Conservation (phyloP, 2,888 invertebrate genomes). For the Stictocephala bisonia region DNA sequence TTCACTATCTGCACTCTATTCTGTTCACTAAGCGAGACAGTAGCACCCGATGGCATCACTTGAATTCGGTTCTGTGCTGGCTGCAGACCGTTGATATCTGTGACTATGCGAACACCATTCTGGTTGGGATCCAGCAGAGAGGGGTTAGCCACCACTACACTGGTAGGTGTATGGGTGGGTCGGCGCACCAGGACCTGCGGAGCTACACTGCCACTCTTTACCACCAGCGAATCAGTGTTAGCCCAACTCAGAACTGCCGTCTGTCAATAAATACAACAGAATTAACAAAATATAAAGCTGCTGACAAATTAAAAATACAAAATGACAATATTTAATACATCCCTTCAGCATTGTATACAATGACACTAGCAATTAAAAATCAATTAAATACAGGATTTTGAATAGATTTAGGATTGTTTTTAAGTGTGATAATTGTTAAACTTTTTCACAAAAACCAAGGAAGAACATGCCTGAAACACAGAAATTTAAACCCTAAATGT, state of each 20-base stretch:
- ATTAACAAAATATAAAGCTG: neutral
- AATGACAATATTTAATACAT: neutral
- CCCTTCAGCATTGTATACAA: too few relatives aligned
- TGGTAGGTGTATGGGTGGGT: constrained; percentile 43
- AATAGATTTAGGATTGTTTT: too few relatives aligned
- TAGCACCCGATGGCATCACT: constrained; percentile 44
- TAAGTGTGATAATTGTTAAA: too few relatives aligned
- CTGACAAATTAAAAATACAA: too few relatives aligned
- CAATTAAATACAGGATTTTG: too few relatives aligned
- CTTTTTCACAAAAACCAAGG: too few relatives aligned
- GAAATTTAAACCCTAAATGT: too few relatives aligned
- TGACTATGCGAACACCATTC: constrained; percentile 59
- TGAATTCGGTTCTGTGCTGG: constrained; percentile 23
- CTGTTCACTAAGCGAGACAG: constrained; percentile 51
- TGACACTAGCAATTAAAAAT: too few relatives aligned
- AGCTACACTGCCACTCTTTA: constrained; percentile 53
- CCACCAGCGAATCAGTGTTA: constrained; percentile 57
- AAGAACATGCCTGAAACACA: too few relatives aligned
- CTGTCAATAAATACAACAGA: too few relatives aligned
- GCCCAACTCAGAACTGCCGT: constrained; percentile 59
- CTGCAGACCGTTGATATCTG: constrained; percentile 56
- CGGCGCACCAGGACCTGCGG: constrained; percentile 53
- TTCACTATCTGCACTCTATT: constrained; percentile 49
- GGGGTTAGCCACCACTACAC: constrained; percentile 55
- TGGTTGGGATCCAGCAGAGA: constrained; percentile 53